Percentiles rank a stretch among this genome's conserved stretches.
These are phyloP conservation scores for Listronotus bonariensis DNA, from an alignment of 1,140 invertebrate species.

Conservation along the genomic window DNA sequence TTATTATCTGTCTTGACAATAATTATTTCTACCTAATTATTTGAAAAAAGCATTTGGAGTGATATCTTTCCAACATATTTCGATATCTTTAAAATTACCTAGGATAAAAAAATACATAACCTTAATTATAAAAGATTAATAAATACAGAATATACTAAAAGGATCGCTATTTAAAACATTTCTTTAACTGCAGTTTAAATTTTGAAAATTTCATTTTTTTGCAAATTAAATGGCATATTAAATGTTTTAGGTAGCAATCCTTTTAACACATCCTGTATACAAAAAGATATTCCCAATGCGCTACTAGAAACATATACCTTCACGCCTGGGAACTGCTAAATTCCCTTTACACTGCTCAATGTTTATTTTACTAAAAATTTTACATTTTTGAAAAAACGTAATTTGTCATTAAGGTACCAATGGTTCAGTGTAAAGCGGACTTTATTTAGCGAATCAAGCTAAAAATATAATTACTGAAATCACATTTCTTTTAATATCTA, in stretches of 20 bases:
- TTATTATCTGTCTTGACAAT: conserved; percentile 22
- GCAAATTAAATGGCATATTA: too few species aligned
- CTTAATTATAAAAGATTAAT: conserved; percentile 8
- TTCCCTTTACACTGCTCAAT: background rate
- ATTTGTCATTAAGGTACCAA: too few species aligned
- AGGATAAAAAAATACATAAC: conserved; percentile 38
- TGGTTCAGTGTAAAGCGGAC: background rate
- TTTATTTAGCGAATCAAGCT: conserved; percentile 1
- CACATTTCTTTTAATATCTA: conserved; percentile 25
- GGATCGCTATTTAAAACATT: too few species aligned
- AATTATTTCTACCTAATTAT: conserved; percentile 22
- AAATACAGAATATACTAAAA: too few species aligned
- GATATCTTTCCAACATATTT: conserved; percentile 44
- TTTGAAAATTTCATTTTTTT: too few species aligned
- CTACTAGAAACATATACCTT: conserved; percentile 32
- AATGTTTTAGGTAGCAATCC: too few species aligned
- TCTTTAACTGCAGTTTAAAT: too few species aligned
- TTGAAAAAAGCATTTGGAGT: conserved; percentile 38
- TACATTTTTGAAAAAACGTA: too few species aligned
- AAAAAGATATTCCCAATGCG: conserved; percentile 14
- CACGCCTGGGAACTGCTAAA: conserved; percentile 17
- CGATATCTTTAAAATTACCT: conserved; percentile 40
- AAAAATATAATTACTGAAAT: conserved; percentile 23
- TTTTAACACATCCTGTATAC: background rate
- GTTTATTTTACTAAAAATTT: conserved; percentile 5